A percentile compares a stretch with the other conserved stretches of the same genome.
Conservation (phyloP, 1,140 invertebrate species). For the Spodoptera litura region DNA sequence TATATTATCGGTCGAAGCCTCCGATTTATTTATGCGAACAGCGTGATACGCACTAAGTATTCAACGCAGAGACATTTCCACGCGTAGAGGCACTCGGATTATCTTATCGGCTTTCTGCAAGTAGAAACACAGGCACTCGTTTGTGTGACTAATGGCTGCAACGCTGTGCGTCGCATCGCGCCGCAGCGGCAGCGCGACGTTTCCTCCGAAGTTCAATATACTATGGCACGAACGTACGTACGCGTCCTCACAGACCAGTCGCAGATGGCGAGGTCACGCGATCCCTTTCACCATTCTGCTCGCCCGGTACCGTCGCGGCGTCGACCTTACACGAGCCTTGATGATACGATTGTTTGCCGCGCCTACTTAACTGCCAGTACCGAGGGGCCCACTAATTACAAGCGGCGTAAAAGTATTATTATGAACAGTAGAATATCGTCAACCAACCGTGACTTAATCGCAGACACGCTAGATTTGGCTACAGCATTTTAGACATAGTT, state of each 20-base stretch:
- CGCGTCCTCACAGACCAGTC: slow-evolving; percentile 58
- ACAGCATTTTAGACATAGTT: background rate
- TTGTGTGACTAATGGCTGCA: slow-evolving; percentile 44
- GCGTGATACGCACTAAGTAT: slow-evolving; percentile 9
- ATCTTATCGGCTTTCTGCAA: slow-evolving; percentile 46
- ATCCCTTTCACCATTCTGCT: slow-evolving; percentile 76
- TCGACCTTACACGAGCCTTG: slow-evolving; percentile 72
- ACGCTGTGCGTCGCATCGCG: slow-evolving; percentile 36
- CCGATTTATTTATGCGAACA: slow-evolving; percentile 10
- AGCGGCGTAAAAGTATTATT: slow-evolving; percentile 31
- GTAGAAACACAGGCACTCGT: slow-evolving; percentile 39
- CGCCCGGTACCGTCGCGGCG: slow-evolving; percentile 61
- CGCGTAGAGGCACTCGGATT: slow-evolving; percentile 40
- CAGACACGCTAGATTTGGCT: slow-evolving; percentile 31
- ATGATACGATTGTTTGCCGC: slow-evolving; percentile 65
- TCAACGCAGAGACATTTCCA: slow-evolving; percentile 24
- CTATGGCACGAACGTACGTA: slow-evolving; percentile 48
- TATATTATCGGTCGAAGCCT: background rate
- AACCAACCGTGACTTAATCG: slow-evolving; percentile 29
- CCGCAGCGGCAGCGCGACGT: slow-evolving; percentile 43
- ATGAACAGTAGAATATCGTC: slow-evolving; percentile 25
- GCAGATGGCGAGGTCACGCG: slow-evolving; percentile 71
- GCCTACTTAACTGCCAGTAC: slow-evolving; percentile 45
- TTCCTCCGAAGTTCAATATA: slow-evolving; percentile 59
- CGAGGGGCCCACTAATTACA: slow-evolving; percentile 48